phyloP scores from a whole-genome alignment of 2,797 vertebrate genomes.

The Pseudochirops cupreus region DNA sequence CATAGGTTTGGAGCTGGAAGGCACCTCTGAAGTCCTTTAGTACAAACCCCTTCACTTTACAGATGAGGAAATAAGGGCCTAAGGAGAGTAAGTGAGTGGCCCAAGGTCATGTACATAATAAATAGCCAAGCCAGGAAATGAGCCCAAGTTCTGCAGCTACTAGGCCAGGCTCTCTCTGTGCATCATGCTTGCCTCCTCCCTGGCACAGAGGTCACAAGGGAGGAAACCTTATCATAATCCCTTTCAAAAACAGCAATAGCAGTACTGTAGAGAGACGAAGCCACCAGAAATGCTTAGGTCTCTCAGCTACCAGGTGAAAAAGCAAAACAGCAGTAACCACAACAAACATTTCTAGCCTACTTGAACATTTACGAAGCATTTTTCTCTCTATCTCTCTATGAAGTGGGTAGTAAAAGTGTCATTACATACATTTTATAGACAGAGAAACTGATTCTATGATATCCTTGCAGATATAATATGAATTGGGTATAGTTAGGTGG shows the following conservation, averaged over 20 bases:
- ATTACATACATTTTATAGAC: background rate
- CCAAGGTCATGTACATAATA: background rate
- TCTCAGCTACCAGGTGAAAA: background rate
- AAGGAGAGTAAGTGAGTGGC: background rate
- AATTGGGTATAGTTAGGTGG: background rate
- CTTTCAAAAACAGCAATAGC: background rate
- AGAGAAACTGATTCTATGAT: background rate
- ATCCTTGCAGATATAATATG: background rate
- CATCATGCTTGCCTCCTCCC: background rate
- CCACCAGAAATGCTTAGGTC: background rate
- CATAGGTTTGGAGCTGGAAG: background rate
- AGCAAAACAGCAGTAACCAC: background rate
- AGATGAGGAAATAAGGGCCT: background rate
- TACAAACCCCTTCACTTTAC: background rate
- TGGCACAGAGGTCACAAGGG: background rate
- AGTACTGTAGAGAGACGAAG: background rate
- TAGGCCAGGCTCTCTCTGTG: background rate
- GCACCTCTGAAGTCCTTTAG: background rate
- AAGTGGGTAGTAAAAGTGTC: background rate
- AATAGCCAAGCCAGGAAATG: background rate
- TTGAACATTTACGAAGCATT: background rate
- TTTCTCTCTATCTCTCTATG: background rate
- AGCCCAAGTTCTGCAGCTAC: background rate
- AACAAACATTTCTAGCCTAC: background rate
- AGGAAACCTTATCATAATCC: background rate